These are phyloP conservation scores for Phymatocera aterrima DNA, from an alignment of 2,888 invertebrate genomes.

Conservation along the genomic window DNA sequence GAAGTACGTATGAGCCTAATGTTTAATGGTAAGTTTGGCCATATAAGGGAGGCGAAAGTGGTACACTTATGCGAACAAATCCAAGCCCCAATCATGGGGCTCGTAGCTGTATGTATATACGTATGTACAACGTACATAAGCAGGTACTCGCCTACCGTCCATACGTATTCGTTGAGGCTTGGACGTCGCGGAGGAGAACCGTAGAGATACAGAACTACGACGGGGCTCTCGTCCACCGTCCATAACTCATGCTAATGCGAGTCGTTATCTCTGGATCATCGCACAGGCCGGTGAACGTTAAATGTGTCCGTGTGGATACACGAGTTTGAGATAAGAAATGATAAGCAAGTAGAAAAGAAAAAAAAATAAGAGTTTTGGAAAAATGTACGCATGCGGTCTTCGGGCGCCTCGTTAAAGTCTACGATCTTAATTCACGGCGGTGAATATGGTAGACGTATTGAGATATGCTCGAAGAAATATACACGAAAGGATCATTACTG, in stretches of 20 bases:
- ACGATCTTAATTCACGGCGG: background rate
- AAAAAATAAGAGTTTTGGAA: background rate
- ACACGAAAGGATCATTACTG: background rate
- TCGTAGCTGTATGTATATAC: background rate
- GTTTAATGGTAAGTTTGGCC: slow-evolving; percentile 20
- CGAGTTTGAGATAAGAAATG: slow-evolving; percentile 15
- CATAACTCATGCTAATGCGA: slow-evolving; percentile 45
- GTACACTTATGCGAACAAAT: slow-evolving; percentile 36
- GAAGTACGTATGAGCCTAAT: background rate
- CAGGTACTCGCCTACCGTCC: background rate
- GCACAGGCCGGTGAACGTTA: slow-evolving; percentile 26
- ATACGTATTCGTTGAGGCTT: background rate
- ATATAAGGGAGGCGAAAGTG: slow-evolving; percentile 47
- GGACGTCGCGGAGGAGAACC: background rate
- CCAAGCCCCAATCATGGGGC: background rate
- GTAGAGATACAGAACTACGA: background rate
- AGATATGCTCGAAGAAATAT: background rate
- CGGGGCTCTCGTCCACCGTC: slow-evolving; percentile 3
- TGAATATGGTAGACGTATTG: background rate
- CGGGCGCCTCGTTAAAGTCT: background rate
- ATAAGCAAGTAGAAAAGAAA: background rate
- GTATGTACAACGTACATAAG: no score
- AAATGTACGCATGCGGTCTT: background rate
- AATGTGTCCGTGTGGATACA: slow-evolving; percentile 27
- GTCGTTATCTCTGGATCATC: slow-evolving; percentile 44